A percentile compares a stretch with the other conserved stretches of the same genome.
These are phyloP conservation scores for Drosophila ercepeae DNA, from an alignment of 1,140 invertebrate genomes.

Conservation along the genomic window DNA sequence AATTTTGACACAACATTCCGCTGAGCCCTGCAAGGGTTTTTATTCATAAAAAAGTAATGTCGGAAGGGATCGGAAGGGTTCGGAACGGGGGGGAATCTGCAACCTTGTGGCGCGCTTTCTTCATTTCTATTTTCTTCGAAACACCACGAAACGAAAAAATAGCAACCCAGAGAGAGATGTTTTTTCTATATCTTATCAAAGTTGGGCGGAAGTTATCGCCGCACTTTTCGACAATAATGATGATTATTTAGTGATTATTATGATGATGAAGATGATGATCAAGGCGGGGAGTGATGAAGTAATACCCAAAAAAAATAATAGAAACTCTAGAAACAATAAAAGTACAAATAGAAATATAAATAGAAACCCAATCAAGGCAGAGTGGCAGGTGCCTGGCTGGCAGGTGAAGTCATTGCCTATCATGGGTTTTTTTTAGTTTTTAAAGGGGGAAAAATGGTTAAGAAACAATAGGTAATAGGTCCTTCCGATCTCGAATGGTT, in stretches of 20 bases:
- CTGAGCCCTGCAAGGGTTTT: too few species aligned
- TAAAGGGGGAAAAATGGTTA: background rate
- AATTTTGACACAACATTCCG: too few species aligned
- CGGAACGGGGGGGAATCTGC: conserved; percentile 1
- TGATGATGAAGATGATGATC: conserved; percentile 11
- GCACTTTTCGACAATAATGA: conserved; percentile 3
- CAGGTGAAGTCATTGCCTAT: conserved; percentile 55
- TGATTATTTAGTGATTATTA: too few species aligned
- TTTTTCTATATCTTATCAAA: conserved; percentile 59
- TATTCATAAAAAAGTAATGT: too few species aligned
- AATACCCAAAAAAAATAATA: conserved; percentile 66
- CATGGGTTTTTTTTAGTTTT: conserved; percentile 43
- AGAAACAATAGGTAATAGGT: too few species aligned
- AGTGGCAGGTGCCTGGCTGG: conserved; percentile 41
- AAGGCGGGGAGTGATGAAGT: conserved; percentile 59
- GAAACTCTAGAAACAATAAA: too few species aligned
- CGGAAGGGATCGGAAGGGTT: too few species aligned
- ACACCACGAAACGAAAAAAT: background rate
- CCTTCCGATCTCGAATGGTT: too few species aligned
- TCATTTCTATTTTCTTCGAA: conserved; percentile 1
- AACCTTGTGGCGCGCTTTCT: conserved; percentile 67
- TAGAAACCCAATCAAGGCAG: conserved; percentile 58
- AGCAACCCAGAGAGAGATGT: conserved; percentile 9
- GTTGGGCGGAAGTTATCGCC: conserved; percentile 59
- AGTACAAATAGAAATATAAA: conserved; percentile 50